A percentile compares a stretch with the other conserved stretches of the same genome.
phyloP scores from a whole-genome alignment of 2,797 vertebrate species.

The Chelon auratus region DNA sequence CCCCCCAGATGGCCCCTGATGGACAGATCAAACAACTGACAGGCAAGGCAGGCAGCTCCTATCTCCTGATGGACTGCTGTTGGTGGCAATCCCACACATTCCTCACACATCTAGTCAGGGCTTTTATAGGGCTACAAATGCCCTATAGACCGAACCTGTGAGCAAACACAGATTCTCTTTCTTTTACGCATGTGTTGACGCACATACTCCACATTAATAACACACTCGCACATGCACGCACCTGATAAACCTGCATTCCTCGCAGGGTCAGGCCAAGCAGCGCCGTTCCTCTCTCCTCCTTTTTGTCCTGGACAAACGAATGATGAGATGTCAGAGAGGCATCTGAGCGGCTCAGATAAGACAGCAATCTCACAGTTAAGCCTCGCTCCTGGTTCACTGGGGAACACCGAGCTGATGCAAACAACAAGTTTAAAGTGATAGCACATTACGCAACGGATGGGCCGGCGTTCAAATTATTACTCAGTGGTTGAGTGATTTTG shows the following conservation, averaged over 20 bases:
- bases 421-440: conserved; percentile 56
- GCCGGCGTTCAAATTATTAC: conserved; percentile 54
- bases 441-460: conserved; percentile 55
- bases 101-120: conserved; percentile 65
- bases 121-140: conserved; percentile 42
- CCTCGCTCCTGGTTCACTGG: conserved; percentile 32
- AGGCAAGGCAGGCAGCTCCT: conserved; percentile 68
- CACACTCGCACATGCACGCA: conserved; percentile 69
- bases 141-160: conserved; percentile 41
- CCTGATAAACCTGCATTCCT: conserved; percentile 96
- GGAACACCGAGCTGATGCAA: conserved; percentile 40
- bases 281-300: conserved; percentile 87
- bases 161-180: conserved; percentile 63
- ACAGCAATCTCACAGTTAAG: conserved; percentile 47
- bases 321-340: conserved; percentile 75
- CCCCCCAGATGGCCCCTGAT: conserved; percentile 78
- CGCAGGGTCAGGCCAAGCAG: conserved; percentile 91
- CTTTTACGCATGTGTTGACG: conserved; percentile 33
- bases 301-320: conserved; percentile 89
- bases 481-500: conserved; percentile 48
- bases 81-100: conserved; percentile 79
- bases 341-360: conserved; percentile 75
- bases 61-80: conserved; percentile 71
- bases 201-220: conserved; percentile 50
- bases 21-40: conserved; percentile 82